Percentiles rank a stretch among this genome's conserved stretches.
Conservation (phyloP, 2,113 vertebrate species). For the Tupaia tana region DNA sequence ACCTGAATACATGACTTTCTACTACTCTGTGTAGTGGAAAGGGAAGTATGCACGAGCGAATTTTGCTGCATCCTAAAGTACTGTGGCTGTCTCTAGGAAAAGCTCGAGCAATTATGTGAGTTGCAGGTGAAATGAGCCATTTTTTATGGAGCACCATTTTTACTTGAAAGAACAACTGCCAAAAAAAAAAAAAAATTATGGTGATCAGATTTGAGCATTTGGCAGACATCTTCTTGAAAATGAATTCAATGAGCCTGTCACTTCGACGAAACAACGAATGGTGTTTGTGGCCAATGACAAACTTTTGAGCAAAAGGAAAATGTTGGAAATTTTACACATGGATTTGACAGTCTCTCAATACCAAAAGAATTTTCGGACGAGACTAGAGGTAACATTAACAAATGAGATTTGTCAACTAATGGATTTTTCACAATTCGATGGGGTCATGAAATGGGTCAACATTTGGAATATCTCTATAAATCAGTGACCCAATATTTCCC, state of each 20-base stretch:
- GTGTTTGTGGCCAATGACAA: background rate
- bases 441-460: background rate
- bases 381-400: background rate
- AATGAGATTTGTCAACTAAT: background rate
- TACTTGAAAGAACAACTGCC: background rate
- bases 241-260: background rate
- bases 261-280: background rate
- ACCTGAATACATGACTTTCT: background rate
- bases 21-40: background rate
- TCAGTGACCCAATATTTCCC: background rate
- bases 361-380: background rate
- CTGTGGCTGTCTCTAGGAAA: background rate
- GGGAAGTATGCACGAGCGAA: too few species aligned
- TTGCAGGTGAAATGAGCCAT: background rate
- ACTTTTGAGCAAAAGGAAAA: constrained; percentile 39
- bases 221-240: constrained; percentile 39
- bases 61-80: background rate
- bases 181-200: background rate
- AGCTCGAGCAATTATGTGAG: background rate
- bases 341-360: background rate
- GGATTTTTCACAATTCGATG: background rate
- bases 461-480: background rate
- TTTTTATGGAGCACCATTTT: background rate
- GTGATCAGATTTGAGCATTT: background rate
- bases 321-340: background rate